A percentile compares a stretch with the other conserved stretches of the same genome.
phyloP scores from a whole-genome alignment of 2,888 invertebrate species.

The Melanchra persicariae region DNA sequence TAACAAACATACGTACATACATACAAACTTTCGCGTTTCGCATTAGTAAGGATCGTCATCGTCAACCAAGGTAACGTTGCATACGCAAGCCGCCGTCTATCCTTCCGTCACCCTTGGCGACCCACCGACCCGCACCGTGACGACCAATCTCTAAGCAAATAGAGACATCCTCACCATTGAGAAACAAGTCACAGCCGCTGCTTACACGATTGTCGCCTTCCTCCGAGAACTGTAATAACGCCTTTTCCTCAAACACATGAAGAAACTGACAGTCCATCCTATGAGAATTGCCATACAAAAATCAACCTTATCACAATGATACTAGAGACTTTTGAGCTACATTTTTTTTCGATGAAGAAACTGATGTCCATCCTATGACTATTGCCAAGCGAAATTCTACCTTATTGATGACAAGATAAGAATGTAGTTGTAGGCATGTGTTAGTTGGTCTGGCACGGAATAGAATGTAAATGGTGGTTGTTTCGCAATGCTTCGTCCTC shows the following conservation, averaged over 20 bases:
- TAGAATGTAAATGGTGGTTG: constrained; percentile 66
- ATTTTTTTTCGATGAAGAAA: constrained; percentile 51
- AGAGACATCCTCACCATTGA: constrained; percentile 53
- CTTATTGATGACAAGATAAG: constrained; percentile 5
- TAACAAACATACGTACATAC: too few species aligned
- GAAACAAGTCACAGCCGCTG: constrained; percentile 54
- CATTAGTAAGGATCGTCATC: too few species aligned
- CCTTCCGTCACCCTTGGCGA: constrained; percentile 45
- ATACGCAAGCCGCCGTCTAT: constrained; percentile 25
- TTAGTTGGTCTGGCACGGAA: constrained; percentile 39
- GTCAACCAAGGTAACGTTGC: constrained; percentile 1
- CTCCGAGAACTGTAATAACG: constrained; percentile 53
- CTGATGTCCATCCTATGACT: constrained; percentile 28
- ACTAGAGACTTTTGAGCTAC: constrained; percentile 17
- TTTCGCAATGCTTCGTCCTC: constrained; percentile 72
- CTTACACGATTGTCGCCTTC: constrained; percentile 62
- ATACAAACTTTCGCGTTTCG: too few species aligned
- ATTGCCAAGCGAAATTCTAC: constrained; percentile 17
- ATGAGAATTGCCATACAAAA: constrained; percentile 24
- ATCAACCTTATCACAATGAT: constrained; percentile 21
- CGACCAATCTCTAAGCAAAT: constrained; percentile 18
- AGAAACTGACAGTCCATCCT: constrained; percentile 46
- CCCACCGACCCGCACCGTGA: constrained; percentile 35
- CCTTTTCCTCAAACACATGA: constrained; percentile 54
- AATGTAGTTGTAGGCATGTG: constrained; percentile 3